Conservation (phyloP, 2,888 invertebrate species). For the Hypselothyrea guttata region DNA sequence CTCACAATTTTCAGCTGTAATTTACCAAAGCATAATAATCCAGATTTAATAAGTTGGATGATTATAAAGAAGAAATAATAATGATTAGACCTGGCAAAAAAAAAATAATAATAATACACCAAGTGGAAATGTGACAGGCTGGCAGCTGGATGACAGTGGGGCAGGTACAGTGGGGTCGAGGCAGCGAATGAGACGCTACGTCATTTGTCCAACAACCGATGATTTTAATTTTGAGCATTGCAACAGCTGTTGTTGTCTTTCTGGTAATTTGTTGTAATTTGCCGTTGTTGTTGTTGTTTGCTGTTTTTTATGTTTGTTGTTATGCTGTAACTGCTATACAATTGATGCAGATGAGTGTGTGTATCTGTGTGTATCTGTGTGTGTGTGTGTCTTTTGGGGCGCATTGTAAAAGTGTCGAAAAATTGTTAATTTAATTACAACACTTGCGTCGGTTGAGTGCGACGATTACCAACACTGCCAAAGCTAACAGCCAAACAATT, state of each 20-base stretch:
- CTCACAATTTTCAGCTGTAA: slow-evolving; percentile 19
- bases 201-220: slow-evolving; percentile 52
- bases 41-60: slow-evolving; percentile 35
- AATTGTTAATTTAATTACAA: slow-evolving; percentile 73
- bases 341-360: slow-evolving; percentile 21
- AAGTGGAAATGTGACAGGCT: slow-evolving; percentile 21
- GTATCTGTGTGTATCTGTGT: slow-evolving; percentile 7
- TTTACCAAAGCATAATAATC: slow-evolving; percentile 22
- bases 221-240: slow-evolving; percentile 54
- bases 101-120: background rate
- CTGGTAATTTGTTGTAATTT: slow-evolving; percentile 40
- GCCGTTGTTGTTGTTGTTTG: slow-evolving; percentile 15
- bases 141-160: slow-evolving; percentile 13
- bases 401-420: slow-evolving; percentile 63
- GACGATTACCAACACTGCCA: slow-evolving; percentile 68
- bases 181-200: slow-evolving; percentile 14
- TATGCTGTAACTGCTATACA: slow-evolving; percentile 51
- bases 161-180: slow-evolving; percentile 34
- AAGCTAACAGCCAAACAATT: slow-evolving; percentile 54
- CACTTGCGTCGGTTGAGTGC: slow-evolving; percentile 70
- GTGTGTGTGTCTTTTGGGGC: slow-evolving; percentile 43
- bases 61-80: slow-evolving; percentile 39
- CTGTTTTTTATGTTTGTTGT: no score
- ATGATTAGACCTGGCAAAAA: slow-evolving; percentile 9
- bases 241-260: slow-evolving; percentile 44